A percentile compares a stretch with the other conserved stretches of the same genome.
phyloP scores from a whole-genome alignment of 2,797 vertebrate genomes.

The Syngnathus rostellatus region DNA sequence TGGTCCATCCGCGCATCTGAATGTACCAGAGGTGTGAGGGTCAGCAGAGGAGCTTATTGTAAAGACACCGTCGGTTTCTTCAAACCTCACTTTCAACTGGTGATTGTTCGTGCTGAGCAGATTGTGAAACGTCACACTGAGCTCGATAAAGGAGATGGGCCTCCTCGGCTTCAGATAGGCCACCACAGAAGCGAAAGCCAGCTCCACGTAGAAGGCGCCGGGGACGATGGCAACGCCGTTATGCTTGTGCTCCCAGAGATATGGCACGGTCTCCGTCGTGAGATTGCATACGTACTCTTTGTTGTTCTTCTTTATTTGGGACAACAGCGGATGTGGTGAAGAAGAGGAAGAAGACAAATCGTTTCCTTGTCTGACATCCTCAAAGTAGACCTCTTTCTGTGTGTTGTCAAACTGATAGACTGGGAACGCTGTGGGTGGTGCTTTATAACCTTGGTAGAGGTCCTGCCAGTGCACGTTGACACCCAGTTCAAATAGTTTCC shows the following conservation, averaged over 20 bases:
- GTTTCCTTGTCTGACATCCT: constrained; percentile 56
- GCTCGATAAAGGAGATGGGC: constrained; percentile 58
- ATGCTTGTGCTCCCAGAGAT: constrained; percentile 79
- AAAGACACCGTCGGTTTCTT: constrained; percentile 55
- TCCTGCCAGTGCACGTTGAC: constrained; percentile 63
- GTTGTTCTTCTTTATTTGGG: constrained; percentile 32
- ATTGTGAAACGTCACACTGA: constrained; percentile 70
- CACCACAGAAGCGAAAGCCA: constrained; percentile 72
- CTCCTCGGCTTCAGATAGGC: constrained; percentile 60
- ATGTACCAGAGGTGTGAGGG: constrained; percentile 70
- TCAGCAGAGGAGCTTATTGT: constrained; percentile 64
- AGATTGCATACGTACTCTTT: constrained; percentile 61
- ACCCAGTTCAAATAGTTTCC: constrained; percentile 68
- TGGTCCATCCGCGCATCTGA: constrained; percentile 31
- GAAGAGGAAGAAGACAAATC: constrained; percentile 34
- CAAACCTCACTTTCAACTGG: constrained; percentile 63
- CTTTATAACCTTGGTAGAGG: constrained; percentile 67
- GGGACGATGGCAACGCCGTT: constrained; percentile 71
- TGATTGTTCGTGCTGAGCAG: constrained; percentile 59
- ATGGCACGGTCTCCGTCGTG: constrained; percentile 49
- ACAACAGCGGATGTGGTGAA: constrained; percentile 54
- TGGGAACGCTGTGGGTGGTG: constrained; percentile 62
- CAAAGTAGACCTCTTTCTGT: constrained; percentile 62
- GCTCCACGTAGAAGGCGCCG: constrained; percentile 75
- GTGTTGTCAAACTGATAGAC: constrained; percentile 75